A percentile compares a stretch with the other conserved stretches of the same genome.
phyloP scores from a whole-genome alignment of 35 echinoderm and acorn worm species.

The Strongylocentrotus purpuratus region DNA sequence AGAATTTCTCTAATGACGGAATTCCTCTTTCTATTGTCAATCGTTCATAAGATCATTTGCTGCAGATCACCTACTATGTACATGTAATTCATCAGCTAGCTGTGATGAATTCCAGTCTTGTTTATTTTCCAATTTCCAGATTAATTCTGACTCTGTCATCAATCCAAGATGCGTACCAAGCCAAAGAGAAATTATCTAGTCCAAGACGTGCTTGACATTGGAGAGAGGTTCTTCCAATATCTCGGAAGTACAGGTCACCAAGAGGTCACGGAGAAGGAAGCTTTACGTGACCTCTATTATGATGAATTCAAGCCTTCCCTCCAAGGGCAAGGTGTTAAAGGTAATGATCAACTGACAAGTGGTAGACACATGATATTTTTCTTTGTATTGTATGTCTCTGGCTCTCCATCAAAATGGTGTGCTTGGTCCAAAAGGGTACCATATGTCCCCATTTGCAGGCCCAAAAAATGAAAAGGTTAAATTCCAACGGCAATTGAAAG shows the following conservation, averaged over 20 bases:
- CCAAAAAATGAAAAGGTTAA: too few relatives aligned
- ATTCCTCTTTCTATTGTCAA: too few relatives aligned
- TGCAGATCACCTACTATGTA: too few relatives aligned
- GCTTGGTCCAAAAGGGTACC: too few relatives aligned
- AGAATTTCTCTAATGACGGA: too few relatives aligned
- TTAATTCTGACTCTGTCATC: neutral
- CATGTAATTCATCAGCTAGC: too few relatives aligned
- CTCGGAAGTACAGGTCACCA: conserved; percentile 19
- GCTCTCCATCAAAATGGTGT: too few relatives aligned
- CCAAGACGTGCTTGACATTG: conserved; percentile 16
- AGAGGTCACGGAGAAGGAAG: conserved; percentile 45
- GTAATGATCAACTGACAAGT: neutral
- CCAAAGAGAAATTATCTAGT: neutral
- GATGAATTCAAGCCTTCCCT: conserved; percentile 37
- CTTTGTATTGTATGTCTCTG: neutral
- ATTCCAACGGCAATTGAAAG: too few relatives aligned
- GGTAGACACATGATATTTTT: neutral
- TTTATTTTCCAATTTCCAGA: neutral
- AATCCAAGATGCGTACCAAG: neutral
- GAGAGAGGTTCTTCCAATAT: conserved; percentile 42
- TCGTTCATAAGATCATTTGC: too few relatives aligned
- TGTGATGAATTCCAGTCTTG: too few relatives aligned
- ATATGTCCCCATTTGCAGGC: too few relatives aligned
- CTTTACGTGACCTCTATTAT: conserved; percentile 47
- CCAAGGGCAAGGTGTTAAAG: neutral